These are phyloP conservation scores for Euura saliciscinereae DNA, from an alignment of 1,140 invertebrate genomes.

Conservation along the genomic window DNA sequence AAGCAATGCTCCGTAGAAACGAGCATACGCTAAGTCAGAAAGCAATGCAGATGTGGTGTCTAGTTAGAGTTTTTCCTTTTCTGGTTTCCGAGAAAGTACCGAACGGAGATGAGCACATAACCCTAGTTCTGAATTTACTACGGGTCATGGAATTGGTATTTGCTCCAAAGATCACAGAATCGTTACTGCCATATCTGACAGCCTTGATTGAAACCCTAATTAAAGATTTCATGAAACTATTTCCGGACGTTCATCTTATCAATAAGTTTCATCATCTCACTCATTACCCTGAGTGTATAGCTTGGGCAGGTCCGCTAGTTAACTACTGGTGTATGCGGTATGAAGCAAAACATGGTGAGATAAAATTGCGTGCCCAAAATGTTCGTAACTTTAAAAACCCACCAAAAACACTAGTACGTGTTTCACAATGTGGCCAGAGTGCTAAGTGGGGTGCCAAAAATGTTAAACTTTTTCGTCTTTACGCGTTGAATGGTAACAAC, in stretches of 20 bases:
- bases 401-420: slow-evolving; percentile 22
- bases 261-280: slow-evolving; percentile 20
- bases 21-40: slow-evolving; percentile 15
- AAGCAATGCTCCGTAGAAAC: slow-evolving; percentile 3
- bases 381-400: slow-evolving; percentile 24
- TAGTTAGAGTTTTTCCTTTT: slow-evolving; percentile 22
- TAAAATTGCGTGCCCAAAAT: slow-evolving; percentile 21
- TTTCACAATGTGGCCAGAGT: slow-evolving; percentile 22
- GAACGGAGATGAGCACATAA: slow-evolving; percentile 12
- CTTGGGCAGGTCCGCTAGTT: slow-evolving; percentile 13
- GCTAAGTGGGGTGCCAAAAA: slow-evolving; percentile 19
- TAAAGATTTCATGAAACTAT: slow-evolving; percentile 12
- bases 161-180: slow-evolving; percentile 10
- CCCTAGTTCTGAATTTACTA: not conserved
- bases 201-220: slow-evolving; percentile 11
- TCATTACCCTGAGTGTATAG: slow-evolving; percentile 19
- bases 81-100: slow-evolving; percentile 19
- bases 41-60: slow-evolving; percentile 25
- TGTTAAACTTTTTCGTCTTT: not conserved
- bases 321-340: slow-evolving; percentile 21
- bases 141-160: slow-evolving; percentile 18
- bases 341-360: slow-evolving; percentile 21
- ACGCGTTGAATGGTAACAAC: slow-evolving; percentile 2
- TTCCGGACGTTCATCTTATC: slow-evolving; percentile 17
- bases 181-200: slow-evolving; percentile 11